Evolutionary conservation across 2,888 invertebrate species (phyloP), one percentile per base, ranked within the genome.

Genomic region (Acheta domesticus): DNA sequence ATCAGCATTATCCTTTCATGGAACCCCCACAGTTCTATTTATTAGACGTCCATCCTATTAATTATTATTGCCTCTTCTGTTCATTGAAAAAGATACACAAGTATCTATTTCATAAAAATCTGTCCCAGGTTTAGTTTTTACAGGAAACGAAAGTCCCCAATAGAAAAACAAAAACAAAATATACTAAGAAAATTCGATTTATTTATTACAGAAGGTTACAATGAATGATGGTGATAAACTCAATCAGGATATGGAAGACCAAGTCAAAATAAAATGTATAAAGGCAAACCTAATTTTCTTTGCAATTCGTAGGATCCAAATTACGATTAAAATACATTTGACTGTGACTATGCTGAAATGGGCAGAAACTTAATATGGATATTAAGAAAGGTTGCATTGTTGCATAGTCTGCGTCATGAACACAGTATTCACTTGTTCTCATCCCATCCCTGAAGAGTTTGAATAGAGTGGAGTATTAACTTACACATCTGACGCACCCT

Each of bases 171-270:
- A 62, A 62, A 62, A 62, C n/a, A 14, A 19, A 62, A 62, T 62
- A n/a, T 62, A 62, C 62, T 62, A 62, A 62, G 62, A 62, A 62
- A 62, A 62, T 19, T 62, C 62, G 62, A 62, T 62, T 62, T 62
- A 62, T 62, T 62, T 62, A 62, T 62, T 62, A 62, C 62, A 62
- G 62, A 62, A 62, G 36, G 62, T 62, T 62, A 62, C 62, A 62
- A 62, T 62, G 62, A n/a, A 62, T 62, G 62, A 62, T 62, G n/a
- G 62, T 62, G 62, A 62, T 14, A 62, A 62, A 62, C 62, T 62
- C 62, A 62, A 62, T 62, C 62, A 62, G 62, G 62, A 62, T 14
- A 62, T 62, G 62, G 62, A 62, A 62, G 62, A 62, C 62, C 36
- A n/a, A 62, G 62, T 62, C 62, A 62, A 62, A 62, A 14, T 62